phyloP scores from a whole-genome alignment of 2,113 vertebrate genomes.

The Pelvicachromis taeniatus region DNA sequence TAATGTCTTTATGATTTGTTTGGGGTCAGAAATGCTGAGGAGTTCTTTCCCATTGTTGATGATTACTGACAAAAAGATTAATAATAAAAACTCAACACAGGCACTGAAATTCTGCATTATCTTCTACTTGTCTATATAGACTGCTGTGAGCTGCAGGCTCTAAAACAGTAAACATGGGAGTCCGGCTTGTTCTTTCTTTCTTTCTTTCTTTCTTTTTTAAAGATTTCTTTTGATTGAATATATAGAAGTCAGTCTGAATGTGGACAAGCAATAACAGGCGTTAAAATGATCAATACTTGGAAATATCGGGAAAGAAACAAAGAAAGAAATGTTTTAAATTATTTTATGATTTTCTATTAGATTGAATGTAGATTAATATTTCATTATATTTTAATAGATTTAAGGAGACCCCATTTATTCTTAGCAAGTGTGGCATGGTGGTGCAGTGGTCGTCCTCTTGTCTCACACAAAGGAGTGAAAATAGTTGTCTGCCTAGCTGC shows the following conservation, averaged over 20 bases:
- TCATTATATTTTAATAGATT: not conserved
- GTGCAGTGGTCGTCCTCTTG: not conserved
- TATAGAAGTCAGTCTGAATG: not conserved
- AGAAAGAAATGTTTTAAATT: not conserved
- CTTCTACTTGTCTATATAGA: not conserved
- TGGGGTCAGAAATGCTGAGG: not conserved
- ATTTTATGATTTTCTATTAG: not conserved
- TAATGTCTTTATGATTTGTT: not conserved
- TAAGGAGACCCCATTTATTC: not conserved
- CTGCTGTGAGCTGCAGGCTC: not conserved
- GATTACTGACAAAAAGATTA: not conserved
- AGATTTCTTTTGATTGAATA: not conserved
- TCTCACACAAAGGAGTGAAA: not conserved
- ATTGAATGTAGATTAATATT: not conserved
- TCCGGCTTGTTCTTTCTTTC: not conserved
- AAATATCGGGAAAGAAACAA: not conserved
- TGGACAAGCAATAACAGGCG: not conserved
- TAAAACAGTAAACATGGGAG: not conserved
- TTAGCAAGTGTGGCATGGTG: not conserved
- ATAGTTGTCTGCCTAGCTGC: not conserved
- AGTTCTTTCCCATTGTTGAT: not conserved
- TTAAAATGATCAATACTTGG: not conserved
- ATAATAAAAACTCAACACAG: not conserved
- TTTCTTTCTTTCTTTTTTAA: no score
- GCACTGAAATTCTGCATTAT: not conserved